phyloP scores from a whole-genome alignment of 2,888 invertebrate species.

The Sminthurinus aureus region DNA sequence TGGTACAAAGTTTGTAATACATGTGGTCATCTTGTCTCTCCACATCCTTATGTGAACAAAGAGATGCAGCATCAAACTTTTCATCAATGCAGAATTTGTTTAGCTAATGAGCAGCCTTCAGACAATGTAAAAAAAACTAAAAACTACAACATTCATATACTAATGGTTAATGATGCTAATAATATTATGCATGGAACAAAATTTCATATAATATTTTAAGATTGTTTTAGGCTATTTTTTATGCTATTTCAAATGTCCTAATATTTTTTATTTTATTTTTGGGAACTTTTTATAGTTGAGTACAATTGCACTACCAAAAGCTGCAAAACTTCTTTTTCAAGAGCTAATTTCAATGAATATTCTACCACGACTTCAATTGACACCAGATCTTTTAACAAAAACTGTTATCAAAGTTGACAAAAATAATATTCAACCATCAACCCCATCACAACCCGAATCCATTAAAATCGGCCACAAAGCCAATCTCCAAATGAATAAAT shows the following conservation, averaged over 20 bases:
- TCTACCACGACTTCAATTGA: slow-evolving; percentile 11
- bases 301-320: slow-evolving; percentile 47
- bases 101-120: background rate
- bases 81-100: slow-evolving; percentile 12
- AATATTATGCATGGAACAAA: background rate
- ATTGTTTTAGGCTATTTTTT: background rate
- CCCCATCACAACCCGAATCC: no score
- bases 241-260: background rate
- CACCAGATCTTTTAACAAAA: background rate
- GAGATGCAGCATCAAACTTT: background rate
- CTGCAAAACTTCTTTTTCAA: slow-evolving; percentile 52
- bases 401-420: background rate
- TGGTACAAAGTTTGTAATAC: slow-evolving; percentile 70
- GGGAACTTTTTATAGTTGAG: slow-evolving; percentile 19
- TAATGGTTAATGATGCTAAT: no score
- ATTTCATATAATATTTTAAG: background rate
- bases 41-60: slow-evolving; percentile 6
- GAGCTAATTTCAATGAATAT: slow-evolving; percentile 54
- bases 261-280: background rate
- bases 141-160: no score
- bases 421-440: background rate
- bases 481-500: no score
- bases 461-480: no score
- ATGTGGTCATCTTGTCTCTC: slow-evolving; percentile 67
- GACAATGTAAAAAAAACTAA: slow-evolving; percentile 29